A percentile compares a stretch with the other conserved stretches of the same genome.
Evolutionary conservation across 2,888 invertebrate species (phyloP).

Genomic region (Oxytorus armatus): DNA sequence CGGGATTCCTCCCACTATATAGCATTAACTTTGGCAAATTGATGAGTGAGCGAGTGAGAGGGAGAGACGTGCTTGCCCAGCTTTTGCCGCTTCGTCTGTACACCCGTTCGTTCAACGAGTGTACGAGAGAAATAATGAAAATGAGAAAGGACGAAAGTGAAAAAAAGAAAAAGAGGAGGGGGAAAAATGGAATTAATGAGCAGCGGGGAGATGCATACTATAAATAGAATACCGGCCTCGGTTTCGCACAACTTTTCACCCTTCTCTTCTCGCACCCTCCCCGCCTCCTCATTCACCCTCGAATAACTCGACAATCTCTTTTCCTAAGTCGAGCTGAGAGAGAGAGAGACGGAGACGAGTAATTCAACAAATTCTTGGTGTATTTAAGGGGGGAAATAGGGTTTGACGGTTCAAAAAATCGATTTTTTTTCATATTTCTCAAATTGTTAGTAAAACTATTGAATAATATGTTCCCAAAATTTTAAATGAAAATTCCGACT

Average conservation of each 20-base stretch:
- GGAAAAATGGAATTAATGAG: constrained; percentile 46
- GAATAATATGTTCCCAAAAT: too few species aligned
- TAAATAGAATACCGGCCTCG: constrained; percentile 58
- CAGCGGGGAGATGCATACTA: constrained; percentile 52
- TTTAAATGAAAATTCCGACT: too few species aligned
- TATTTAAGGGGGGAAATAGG: too few species aligned
- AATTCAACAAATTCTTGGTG: too few species aligned
- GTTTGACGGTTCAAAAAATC: too few species aligned
- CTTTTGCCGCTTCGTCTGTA: neutral
- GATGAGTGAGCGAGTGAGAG: constrained; percentile 48
- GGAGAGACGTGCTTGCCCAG: neutral
- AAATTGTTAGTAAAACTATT: too few species aligned
- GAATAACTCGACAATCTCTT: constrained; percentile 36
- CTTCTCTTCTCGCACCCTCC: constrained; percentile 6
- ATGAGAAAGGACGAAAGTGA: constrained; percentile 11
- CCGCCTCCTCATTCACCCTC: too few species aligned
- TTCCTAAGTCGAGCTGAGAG: neutral
- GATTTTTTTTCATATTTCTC: too few species aligned
- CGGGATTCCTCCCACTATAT: neutral
- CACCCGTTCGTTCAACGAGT: neutral
- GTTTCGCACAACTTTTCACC: constrained; percentile 40
- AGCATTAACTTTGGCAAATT: constrained; percentile 60
- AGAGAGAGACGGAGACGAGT: too few species aligned
- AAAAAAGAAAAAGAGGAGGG: constrained; percentile 27
- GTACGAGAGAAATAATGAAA: neutral